A percentile compares a stretch with the other conserved stretches of the same genome.
Evolutionary conservation across 2,888 invertebrate species (phyloP).

Genomic region (Drosophila infuscata): DNA sequence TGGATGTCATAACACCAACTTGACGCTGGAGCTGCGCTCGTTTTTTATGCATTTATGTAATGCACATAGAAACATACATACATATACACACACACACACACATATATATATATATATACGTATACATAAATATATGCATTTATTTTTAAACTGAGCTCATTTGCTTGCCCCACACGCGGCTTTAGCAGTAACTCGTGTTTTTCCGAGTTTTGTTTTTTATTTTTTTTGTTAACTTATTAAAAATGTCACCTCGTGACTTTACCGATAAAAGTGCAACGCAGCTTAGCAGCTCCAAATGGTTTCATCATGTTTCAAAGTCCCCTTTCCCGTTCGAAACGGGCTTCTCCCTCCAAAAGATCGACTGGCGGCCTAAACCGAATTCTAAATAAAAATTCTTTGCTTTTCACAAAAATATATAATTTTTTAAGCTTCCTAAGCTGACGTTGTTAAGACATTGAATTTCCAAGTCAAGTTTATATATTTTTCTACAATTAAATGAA

Average conservation of each 20-base stretch:
- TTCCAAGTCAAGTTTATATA: too few species aligned
- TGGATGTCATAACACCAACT: slow-evolving; percentile 49
- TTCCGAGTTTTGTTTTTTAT: neutral
- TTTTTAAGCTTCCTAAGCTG: neutral
- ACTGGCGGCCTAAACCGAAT: neutral
- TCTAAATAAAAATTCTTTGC: too few species aligned
- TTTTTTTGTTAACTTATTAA: neutral
- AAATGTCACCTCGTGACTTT: neutral
- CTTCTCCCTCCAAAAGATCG: neutral
- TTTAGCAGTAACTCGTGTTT: slow-evolving; percentile 2
- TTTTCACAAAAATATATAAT: neutral
- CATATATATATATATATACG: neutral
- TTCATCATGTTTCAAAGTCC: neutral
- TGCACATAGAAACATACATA: neutral
- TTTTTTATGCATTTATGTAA: slow-evolving; percentile 3
- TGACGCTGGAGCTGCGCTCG: slow-evolving; percentile 33
- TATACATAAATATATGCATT: neutral
- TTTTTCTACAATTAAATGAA: neutral
- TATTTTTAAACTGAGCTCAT: slow-evolving; percentile 26
- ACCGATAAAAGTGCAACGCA: too few species aligned
- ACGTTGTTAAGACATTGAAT: too few species aligned
- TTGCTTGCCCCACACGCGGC: slow-evolving; percentile 38
- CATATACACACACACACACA: neutral
- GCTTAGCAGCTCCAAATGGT: neutral
- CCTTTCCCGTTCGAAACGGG: neutral